A percentile compares a stretch with the other conserved stretches of the same genome.
Evolutionary conservation across 2,113 vertebrate species (phyloP).

Genomic region (Anolis sagrei): DNA sequence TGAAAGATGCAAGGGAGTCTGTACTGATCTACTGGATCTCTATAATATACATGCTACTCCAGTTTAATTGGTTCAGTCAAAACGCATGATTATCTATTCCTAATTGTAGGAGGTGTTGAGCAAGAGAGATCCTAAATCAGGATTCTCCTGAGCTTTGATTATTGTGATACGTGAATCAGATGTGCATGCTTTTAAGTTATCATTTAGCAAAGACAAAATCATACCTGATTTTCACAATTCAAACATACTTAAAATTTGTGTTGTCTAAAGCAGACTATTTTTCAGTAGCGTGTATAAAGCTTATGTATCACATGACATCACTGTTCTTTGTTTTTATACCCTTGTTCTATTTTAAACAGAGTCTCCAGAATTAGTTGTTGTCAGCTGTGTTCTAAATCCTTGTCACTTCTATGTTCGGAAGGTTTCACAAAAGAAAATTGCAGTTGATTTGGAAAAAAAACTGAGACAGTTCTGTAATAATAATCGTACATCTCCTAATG

Average conservation of each 20-base stretch:
- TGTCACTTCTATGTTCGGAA: constrained; percentile 89
- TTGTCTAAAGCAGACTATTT: background rate
- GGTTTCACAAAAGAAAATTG: constrained; percentile 76
- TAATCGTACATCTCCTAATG: constrained; percentile 68
- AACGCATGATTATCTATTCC: too few relatives aligned
- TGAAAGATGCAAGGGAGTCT: too few relatives aligned
- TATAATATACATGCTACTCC: too few relatives aligned
- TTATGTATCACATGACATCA: background rate
- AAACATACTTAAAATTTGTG: background rate
- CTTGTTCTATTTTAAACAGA: constrained; percentile 53
- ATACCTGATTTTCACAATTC: background rate
- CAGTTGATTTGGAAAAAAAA: constrained; percentile 74
- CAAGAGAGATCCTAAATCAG: too few relatives aligned
- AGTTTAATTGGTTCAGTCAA: too few relatives aligned
- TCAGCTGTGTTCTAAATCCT: constrained; percentile 86
- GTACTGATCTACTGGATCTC: too few relatives aligned
- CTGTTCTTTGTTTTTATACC: background rate
- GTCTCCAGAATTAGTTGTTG: constrained; percentile 80
- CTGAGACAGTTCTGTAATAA: constrained; percentile 75
- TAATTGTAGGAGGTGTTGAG: too few relatives aligned
- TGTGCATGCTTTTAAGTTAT: background rate
- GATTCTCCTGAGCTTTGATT: too few relatives aligned
- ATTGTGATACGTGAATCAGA: too few relatives aligned
- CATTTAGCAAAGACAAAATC: background rate
- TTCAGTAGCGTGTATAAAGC: background rate